These are phyloP conservation scores for Mesodorylaimus sp. DNA, from an alignment of 2,888 invertebrate genomes.

Conservation along the genomic window DNA sequence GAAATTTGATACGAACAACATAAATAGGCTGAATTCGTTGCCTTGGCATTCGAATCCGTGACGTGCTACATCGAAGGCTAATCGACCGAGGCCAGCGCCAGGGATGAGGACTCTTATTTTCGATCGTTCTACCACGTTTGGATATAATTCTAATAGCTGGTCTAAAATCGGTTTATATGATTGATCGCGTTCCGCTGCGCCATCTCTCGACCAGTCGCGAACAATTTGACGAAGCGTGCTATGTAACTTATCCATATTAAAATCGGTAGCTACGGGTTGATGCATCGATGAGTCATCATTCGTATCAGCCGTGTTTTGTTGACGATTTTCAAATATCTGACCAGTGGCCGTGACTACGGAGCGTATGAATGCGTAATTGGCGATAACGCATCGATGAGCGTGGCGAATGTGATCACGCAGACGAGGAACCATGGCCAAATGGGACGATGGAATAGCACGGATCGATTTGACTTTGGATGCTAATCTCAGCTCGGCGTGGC, in stretches of 20 bases:
- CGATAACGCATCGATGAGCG: slow-evolving; percentile 54
- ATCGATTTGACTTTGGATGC: too few species aligned
- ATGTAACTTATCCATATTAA: slow-evolving; percentile 61
- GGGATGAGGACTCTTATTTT: slow-evolving; percentile 65
- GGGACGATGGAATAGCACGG: too few species aligned
- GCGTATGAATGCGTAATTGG: slow-evolving; percentile 47
- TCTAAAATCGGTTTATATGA: slow-evolving; percentile 77
- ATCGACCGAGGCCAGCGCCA: slow-evolving; percentile 79
- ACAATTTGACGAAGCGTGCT: slow-evolving; percentile 83
- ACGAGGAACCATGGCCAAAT: too few species aligned
- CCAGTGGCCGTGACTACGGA: slow-evolving; percentile 58
- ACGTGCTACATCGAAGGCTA: slow-evolving; percentile 79
- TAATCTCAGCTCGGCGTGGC: slow-evolving; percentile 6
- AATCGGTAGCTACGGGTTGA: slow-evolving; percentile 15
- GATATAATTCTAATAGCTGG: slow-evolving; percentile 52
- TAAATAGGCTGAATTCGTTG: slow-evolving; percentile 91
- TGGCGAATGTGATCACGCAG: slow-evolving; percentile 53
- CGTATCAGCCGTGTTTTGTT: slow-evolving; percentile 16
- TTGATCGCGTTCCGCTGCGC: slow-evolving; percentile 37
- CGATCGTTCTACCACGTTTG: slow-evolving; percentile 27
- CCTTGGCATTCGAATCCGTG: slow-evolving; percentile 81
- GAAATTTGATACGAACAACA: slow-evolving; percentile 55
- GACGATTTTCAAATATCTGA: slow-evolving; percentile 58
- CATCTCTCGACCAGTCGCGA: slow-evolving; percentile 83
- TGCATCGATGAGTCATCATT: background rate